Percentiles rank a stretch among this genome's conserved stretches.
These are phyloP conservation scores for Amazona ochrocephala DNA, from an alignment of 2,797 vertebrate genomes.

Conservation along the genomic window DNA sequence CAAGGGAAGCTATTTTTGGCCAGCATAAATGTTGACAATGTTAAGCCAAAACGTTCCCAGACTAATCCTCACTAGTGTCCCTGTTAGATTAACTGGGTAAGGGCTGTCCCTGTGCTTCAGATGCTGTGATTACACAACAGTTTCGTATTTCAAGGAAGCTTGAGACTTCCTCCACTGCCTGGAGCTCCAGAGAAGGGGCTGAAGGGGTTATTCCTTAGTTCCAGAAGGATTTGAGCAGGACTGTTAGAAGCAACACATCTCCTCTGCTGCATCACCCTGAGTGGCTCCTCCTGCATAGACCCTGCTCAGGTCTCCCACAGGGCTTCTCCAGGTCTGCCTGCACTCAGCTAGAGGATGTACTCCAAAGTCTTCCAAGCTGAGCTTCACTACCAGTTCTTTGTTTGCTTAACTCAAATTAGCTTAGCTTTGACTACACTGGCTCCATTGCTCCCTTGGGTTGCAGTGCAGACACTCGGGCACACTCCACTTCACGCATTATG, in stretches of 20 bases:
- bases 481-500: neutral
- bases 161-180: neutral
- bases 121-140: no score
- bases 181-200: neutral
- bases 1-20: neutral
- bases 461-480: neutral
- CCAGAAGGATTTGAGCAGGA: neutral
- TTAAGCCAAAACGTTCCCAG: neutral
- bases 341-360: neutral
- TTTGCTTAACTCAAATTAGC: neutral
- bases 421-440: neutral
- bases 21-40: neutral
- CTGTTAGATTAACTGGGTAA: neutral
- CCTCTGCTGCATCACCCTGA: neutral
- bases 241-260: neutral
- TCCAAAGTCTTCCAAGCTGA: neutral
- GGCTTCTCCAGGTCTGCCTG: neutral
- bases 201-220: neutral
- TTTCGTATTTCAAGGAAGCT: neutral
- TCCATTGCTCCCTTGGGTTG: neutral
- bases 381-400: neutral
- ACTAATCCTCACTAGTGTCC: neutral
- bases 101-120: neutral
- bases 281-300: neutral
- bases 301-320: neutral